These are phyloP conservation scores for Dascillus cervinus DNA, from an alignment of 2,888 invertebrate genomes.

Conservation along the genomic window DNA sequence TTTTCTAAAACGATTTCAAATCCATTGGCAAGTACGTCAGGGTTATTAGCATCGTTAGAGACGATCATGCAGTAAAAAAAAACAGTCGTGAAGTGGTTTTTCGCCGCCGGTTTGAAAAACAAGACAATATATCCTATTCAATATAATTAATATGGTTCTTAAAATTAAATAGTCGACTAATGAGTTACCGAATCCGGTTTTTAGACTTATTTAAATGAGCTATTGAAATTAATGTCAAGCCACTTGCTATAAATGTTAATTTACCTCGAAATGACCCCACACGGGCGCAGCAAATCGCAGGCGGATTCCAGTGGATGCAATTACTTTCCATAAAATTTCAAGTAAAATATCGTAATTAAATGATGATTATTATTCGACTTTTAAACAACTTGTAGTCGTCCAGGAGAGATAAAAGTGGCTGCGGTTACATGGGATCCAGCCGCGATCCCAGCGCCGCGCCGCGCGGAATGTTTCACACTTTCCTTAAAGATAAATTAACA, in stretches of 20 bases:
- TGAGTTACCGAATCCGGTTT: conserved; percentile 29
- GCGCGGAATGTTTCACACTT: conserved; percentile 39
- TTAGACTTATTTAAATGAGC: conserved; percentile 28
- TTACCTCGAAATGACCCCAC: conserved; percentile 20
- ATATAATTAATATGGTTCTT: conserved; percentile 26
- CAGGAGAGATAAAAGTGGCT: conserved; percentile 38
- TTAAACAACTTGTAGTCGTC: conserved; percentile 35
- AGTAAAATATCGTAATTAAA: no score
- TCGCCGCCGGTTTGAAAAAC: conserved; percentile 6
- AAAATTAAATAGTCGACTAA: conserved; percentile 27
- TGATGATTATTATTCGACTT: conserved; percentile 1
- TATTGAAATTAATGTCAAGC: conserved; percentile 26
- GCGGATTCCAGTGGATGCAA: no score
- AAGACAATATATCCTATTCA: conserved; percentile 21
- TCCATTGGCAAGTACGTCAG: no score
- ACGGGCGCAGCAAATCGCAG: conserved; percentile 18
- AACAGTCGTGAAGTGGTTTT: conserved; percentile 13
- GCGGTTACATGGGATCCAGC: conserved; percentile 38
- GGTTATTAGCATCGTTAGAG: no score
- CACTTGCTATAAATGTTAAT: conserved; percentile 26
- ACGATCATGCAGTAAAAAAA: conserved; percentile 21
- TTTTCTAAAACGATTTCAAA: no score
- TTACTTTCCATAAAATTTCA: no score
- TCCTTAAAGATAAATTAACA: conserved; percentile 38
- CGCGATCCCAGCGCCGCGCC: conserved; percentile 34